phyloP scores from a whole-genome alignment of 2,888 invertebrate species.

The Xylota sylvarum region DNA sequence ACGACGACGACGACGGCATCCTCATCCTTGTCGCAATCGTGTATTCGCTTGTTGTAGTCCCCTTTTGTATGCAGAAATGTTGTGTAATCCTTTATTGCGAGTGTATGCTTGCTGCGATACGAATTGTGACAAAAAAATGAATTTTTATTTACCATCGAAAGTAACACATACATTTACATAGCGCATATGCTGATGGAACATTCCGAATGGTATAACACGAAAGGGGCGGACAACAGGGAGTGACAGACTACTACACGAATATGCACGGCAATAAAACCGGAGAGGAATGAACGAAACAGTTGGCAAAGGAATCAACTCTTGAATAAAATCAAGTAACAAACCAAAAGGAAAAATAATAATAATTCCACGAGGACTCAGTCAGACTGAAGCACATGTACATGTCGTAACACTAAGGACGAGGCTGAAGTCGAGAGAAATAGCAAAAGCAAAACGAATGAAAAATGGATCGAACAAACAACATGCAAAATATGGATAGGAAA shows the following conservation, averaged over 20 bases:
- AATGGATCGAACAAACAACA: slow-evolving; percentile 41
- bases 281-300: slow-evolving; percentile 26
- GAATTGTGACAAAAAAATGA: slow-evolving; percentile 50
- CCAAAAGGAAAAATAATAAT: slow-evolving; percentile 40
- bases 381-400: not conserved
- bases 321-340: slow-evolving; percentile 64
- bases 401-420: not conserved
- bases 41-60: slow-evolving; percentile 35
- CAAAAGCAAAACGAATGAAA: not conserved
- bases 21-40: slow-evolving; percentile 39
- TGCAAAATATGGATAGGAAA: slow-evolving; percentile 49
- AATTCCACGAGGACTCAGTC: slow-evolving; percentile 23
- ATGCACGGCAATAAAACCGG: slow-evolving; percentile 35
- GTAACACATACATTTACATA: slow-evolving; percentile 2
- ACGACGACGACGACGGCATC: slow-evolving; percentile 16
- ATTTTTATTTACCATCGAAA: slow-evolving; percentile 50
- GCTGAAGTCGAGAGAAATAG: not conserved
- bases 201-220: slow-evolving; percentile 38
- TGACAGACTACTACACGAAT: slow-evolving; percentile 23
- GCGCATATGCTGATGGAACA: not conserved
- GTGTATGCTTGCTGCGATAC: slow-evolving; percentile 11
- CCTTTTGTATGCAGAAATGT: slow-evolving; percentile 62
- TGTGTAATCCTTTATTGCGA: slow-evolving; percentile 52
- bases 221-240: slow-evolving; percentile 45
- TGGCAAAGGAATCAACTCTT: slow-evolving; percentile 56